Evolutionary conservation across 2,113 vertebrate species (phyloP), one percentile per base, ranked within the genome.

Genomic region (Ranitomeya imitator): DNA sequence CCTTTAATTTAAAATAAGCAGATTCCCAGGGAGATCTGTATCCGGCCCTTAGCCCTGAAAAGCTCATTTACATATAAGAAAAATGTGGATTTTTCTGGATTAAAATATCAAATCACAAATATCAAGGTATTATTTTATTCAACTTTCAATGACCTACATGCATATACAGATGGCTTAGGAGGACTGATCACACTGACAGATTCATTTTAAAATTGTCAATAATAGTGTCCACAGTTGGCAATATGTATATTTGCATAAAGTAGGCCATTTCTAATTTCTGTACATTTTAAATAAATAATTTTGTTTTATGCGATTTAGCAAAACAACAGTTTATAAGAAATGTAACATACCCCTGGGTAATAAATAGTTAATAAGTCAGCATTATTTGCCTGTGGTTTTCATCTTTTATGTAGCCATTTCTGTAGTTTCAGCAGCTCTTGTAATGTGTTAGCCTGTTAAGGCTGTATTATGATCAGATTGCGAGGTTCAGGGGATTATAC

Each of bases 361-460:
- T 74, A 74, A 74, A 45, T 45, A 74, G 71, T 45, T 74, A 74
- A 74, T 45, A 74, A 18, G 71, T 74, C 71, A 45, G 71, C 71
- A 45, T 45, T 19, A 45, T 18, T 45, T 74, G 12, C 69, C 69
- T 73, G 69, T 73, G 69, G 26, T 73, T 73, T 37, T 37, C 26
- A 37, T 73, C 69, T 73, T 37, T 37, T 73, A 73, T 73, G 69
- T 73, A 73, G 69, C 26, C 69, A 73, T 45, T 74, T 60, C 54
- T 60, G 54, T 83, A 65, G 81, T 14, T 83, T 67, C 80, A 83
- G 37, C 61, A 65, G n/a, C 31, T 65, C 57, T 23, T 51, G 31
- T 63, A 37, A 83, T 83, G 60, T 21, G 31, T 67, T 83, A 83
- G 26, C 81, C 81, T 54, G 81, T 83, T 83, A 54, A 63, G 67